Evolutionary conservation across 2,113 vertebrate genomes (phyloP).

Genomic region (Lepisosteus oculatus): DNA sequence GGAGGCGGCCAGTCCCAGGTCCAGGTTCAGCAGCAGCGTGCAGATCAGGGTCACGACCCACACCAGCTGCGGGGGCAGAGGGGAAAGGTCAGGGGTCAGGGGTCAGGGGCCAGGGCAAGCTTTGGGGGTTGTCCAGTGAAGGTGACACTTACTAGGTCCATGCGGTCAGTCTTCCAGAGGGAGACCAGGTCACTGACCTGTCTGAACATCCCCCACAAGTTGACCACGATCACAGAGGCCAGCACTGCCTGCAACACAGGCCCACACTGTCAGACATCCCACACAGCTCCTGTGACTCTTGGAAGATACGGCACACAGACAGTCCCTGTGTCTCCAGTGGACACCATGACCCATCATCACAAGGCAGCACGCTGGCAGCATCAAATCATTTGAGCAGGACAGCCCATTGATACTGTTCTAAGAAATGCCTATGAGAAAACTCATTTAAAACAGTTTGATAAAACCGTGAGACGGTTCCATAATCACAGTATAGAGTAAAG

Average conservation of each 20-base stretch:
- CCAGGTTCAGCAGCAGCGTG: conserved; percentile 77
- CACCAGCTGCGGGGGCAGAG: conserved; percentile 61
- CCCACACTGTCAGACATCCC: conserved; percentile 8
- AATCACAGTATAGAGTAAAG: background rate
- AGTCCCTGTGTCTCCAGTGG: too few species aligned
- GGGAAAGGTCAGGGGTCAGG: background rate
- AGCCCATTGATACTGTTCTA: background rate
- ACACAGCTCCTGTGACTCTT: conserved; percentile 17
- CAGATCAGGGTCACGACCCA: conserved; percentile 76
- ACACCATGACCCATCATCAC: conserved; percentile 5
- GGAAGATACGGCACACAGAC: too few species aligned
- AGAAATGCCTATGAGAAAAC: too few species aligned
- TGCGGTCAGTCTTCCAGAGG: conserved; percentile 82
- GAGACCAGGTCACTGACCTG: conserved; percentile 75
- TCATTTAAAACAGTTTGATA: too few species aligned
- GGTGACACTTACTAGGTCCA: conserved; percentile 71
- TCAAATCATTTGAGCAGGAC: conserved; percentile 2
- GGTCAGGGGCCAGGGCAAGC: background rate
- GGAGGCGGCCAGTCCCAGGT: conserved; percentile 70
- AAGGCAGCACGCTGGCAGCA: conserved; percentile 1
- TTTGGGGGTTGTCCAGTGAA: background rate
- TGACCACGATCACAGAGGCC: conserved; percentile 84
- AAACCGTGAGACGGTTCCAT: too few species aligned
- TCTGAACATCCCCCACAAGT: conserved; percentile 81
- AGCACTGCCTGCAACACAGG: conserved; percentile 72